Evolutionary conservation across 2,113 vertebrate species (phyloP).

Genomic region (Pedionomus torquatus): DNA sequence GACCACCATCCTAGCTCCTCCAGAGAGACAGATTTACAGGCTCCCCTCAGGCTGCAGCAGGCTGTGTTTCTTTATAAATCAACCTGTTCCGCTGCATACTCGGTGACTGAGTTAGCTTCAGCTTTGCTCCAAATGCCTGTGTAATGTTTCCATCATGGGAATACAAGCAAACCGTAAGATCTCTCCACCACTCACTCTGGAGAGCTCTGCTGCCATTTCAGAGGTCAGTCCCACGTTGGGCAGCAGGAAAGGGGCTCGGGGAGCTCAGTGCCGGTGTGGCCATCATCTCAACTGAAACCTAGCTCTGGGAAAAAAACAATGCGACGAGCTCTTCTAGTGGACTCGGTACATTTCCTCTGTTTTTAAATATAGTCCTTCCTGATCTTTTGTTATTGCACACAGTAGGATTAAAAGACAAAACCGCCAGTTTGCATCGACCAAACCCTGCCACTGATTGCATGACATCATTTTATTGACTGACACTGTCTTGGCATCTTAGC

Average conservation of each 20-base stretch:
- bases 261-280: not conserved
- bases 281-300: not conserved
- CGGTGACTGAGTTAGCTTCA: not conserved
- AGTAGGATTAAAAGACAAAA: not conserved
- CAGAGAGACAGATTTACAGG: not conserved
- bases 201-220: not conserved
- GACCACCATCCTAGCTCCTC: not conserved
- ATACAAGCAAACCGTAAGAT: not conserved
- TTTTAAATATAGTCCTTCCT: conserved; percentile 42
- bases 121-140: accelerated
- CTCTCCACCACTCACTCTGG: not conserved
- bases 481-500: not conserved
- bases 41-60: accelerated
- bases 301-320: not conserved
- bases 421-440: not conserved
- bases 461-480: conserved; percentile 13
- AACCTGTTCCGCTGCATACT: not conserved
- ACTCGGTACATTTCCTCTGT: not conserved
- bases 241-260: not conserved
- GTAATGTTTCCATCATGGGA: not conserved
- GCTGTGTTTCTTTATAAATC: not conserved
- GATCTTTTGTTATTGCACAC: not conserved
- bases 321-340: not conserved
- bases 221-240: not conserved
- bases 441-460: not conserved